Evolutionary conservation across 2,113 vertebrate genomes (phyloP), one percentile per base, ranked within the genome.

Genomic region (Piliocolobus tephrosceles): DNA sequence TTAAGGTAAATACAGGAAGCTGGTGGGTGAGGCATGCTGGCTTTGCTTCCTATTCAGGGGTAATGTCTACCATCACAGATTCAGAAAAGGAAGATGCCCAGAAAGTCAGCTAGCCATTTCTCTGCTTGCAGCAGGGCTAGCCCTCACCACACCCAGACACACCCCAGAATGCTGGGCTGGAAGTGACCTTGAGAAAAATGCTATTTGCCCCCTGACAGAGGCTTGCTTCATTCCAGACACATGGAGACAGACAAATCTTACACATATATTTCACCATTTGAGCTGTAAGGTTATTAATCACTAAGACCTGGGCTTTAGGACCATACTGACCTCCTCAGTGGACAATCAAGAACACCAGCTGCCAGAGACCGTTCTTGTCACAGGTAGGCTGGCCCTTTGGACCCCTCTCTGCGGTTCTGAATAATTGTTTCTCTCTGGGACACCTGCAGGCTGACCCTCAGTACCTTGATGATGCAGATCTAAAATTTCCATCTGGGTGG

Each of bases 321-420:
- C 16, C 3, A 1, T 2, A 0, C 35, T 0, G 22, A 80, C 30
- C 82, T 52, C 27, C 79, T 72, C 27, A 1, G 9, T 0, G 20
- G 55, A 76, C 68, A 88, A 20, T 14, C 57, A 70, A n/a, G 27
- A 50, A n/a, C 50, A 2, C 25, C 2, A 9, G 30, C 6, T 2
- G 4, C 61, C 70, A 58, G 32, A 78, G 11, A 45, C 61, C 1
- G 10, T 57, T 22, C 16, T 50, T 38, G 18, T 38, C 66, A 6
- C 50, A 27, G 25, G 61, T 22, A 35, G 73, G 38, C 43, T 27
- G 35, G 30, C 23, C n/a, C 45, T 88, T 43, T 0, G 0, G 0
- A 40, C 3, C 22, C 50, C 32, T 35, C 45, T 58, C 75, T 61
- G 20, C 3, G 10, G 61, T 22, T 73, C 87, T 13, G 45, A 40